Evolutionary conservation across 2,797 vertebrate genomes (phyloP).

Genomic region (Orientallactaga sibirica): DNA sequence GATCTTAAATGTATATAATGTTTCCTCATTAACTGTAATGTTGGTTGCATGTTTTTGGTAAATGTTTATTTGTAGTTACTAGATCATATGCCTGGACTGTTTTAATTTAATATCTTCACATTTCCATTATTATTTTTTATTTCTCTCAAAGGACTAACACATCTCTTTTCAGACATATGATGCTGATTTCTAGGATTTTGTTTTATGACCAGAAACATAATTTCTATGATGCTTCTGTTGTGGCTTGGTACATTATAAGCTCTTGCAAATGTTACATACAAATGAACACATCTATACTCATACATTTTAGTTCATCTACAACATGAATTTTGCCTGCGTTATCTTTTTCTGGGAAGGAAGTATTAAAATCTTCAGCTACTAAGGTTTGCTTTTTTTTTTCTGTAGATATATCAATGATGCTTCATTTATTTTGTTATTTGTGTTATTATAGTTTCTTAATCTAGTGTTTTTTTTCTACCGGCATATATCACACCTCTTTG

Average conservation of each 20-base stretch:
- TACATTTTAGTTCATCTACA: not conserved
- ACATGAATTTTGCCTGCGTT: not conserved
- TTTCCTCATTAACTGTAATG: not conserved
- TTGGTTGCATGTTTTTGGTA: not conserved
- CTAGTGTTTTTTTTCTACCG: not conserved
- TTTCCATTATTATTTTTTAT: conserved; percentile 39
- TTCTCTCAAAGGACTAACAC: not conserved
- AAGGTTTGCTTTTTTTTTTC: not conserved
- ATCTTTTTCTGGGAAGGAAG: not conserved
- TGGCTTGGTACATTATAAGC: not conserved
- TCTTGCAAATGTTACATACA: not conserved
- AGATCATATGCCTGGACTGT: not conserved
- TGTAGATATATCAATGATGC: not conserved
- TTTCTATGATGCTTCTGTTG: not conserved
- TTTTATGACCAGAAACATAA: not conserved
- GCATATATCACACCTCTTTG: not conserved
- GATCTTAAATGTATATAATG: not conserved
- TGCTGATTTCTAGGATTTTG: conserved; percentile 18
- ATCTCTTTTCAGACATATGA: conserved; percentile 4
- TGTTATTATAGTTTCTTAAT: not conserved
- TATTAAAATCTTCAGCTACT: not conserved
- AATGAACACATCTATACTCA: not conserved
- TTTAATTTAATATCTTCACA: conserved; percentile 25
- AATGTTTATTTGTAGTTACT: not conserved
- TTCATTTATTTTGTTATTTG: not conserved